phyloP scores from a whole-genome alignment of 2,113 vertebrate species.

The Dipodomys ordii region DNA sequence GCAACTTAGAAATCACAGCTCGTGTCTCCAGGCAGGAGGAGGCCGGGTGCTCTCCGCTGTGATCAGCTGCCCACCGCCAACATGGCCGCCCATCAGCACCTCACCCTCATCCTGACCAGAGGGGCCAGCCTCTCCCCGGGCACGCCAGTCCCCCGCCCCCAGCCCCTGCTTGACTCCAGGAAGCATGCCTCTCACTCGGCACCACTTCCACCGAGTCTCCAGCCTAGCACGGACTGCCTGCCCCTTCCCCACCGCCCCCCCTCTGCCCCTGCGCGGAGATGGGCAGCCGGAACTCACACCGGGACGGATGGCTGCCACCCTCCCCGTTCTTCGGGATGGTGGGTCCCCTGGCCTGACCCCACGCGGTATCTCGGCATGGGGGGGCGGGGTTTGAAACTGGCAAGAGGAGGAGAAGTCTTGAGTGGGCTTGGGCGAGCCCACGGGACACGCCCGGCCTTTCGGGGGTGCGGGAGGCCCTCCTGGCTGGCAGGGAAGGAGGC shows the following conservation, averaged over 20 bases:
- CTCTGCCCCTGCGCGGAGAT: not conserved
- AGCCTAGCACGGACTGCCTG: not conserved
- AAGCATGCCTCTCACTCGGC: no score
- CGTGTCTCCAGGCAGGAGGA: not conserved
- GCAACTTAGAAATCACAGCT: not conserved
- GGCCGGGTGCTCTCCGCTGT: no score
- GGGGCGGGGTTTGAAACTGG: not conserved
- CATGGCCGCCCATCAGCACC: not conserved
- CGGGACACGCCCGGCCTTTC: not conserved
- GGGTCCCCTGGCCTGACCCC: fast-evolving
- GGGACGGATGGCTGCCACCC: not conserved
- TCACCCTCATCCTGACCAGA: not conserved
- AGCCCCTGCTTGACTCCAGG: no score
- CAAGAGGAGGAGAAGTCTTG: not conserved
- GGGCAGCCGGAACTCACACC: fast-evolving
- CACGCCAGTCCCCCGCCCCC: not conserved
- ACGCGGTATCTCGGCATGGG: not conserved
- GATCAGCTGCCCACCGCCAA: not conserved
- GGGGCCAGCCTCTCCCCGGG: not conserved
- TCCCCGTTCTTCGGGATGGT: not conserved
- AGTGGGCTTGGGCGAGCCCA: fast-evolving
- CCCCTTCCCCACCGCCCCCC: no score
- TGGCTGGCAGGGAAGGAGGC: not conserved
- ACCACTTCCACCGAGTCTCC: no score
- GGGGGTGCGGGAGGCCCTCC: fast-evolving